A percentile compares a stretch with the other conserved stretches of the same genome.
Conservation (phyloP, 2,113 vertebrate species). For the Smithornis capensis region DNA sequence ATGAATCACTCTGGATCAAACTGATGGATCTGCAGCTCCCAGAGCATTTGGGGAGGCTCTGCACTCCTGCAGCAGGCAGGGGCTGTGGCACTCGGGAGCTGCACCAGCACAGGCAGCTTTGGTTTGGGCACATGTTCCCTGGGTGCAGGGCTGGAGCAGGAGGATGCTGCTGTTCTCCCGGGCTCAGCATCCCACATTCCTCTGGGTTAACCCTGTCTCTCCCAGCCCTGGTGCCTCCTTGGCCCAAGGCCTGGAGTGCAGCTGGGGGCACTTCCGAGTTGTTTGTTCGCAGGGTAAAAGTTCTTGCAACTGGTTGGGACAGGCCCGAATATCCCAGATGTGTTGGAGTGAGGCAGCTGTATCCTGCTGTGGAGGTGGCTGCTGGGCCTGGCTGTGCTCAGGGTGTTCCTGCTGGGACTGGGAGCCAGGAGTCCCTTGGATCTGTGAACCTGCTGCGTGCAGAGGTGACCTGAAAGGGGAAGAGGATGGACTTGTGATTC, state of each 20-base stretch:
- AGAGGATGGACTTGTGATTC: not conserved
- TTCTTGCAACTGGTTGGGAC: not conserved
- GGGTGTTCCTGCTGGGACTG: not conserved
- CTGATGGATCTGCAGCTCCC: not conserved
- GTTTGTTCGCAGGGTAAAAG: slow-evolving; percentile 8
- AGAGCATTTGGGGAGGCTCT: not conserved
- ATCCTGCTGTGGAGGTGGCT: not conserved
- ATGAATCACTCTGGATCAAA: not conserved
- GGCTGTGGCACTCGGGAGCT: not conserved
- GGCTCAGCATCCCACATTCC: not conserved
- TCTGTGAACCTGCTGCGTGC: not conserved
- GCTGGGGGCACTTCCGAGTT: not conserved
- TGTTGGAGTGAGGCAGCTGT: not conserved
- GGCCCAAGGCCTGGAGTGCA: slow-evolving; percentile 27
- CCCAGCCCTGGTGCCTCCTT: not conserved
- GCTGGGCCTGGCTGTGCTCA: not conserved
- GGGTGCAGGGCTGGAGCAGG: not conserved
- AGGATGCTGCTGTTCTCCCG: not conserved
- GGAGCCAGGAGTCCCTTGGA: not conserved
- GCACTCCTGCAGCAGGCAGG: not conserved
- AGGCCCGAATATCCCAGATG: not conserved
- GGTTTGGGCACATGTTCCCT: not conserved
- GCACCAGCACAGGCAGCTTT: not conserved
- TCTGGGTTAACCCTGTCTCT: not conserved
- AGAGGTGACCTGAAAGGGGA: not conserved